Percentiles rank a stretch among this genome's conserved stretches.
Conservation (phyloP, 2,797 vertebrate species). For the Columba guinea region DNA sequence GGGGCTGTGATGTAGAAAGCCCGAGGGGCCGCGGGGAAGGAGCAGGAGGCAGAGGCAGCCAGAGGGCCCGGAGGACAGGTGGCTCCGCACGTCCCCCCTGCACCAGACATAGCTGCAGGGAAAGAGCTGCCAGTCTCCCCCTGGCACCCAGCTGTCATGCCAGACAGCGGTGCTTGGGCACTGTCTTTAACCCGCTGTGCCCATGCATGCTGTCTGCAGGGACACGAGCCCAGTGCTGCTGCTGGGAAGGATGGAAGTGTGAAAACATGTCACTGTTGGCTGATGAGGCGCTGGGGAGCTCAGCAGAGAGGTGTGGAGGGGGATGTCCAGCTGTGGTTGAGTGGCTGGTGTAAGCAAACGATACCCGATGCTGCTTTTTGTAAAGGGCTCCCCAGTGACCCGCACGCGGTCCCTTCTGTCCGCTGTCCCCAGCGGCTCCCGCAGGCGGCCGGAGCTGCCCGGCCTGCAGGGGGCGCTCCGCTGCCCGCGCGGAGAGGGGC, state of each 20-base stretch:
- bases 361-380: neutral
- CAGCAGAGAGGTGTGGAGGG: neutral
- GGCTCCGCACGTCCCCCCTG: neutral
- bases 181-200: accelerated
- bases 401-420: too few relatives aligned
- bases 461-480: too few relatives aligned
- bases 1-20: neutral
- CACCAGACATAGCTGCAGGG: neutral
- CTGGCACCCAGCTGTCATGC: neutral
- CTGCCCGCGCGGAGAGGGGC: neutral
- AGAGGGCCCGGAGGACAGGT: neutral
- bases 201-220: neutral
- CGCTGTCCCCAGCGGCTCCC: too few relatives aligned
- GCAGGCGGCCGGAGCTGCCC: neutral
- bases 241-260: neutral
- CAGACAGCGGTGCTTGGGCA: neutral
- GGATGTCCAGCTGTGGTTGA: accelerated
- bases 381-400: neutral
- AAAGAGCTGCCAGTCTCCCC: neutral
- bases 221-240: neutral
- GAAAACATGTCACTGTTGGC: neutral
- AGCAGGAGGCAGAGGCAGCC: neutral
- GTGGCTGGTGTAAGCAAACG: neutral
- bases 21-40: neutral
- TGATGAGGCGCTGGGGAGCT: neutral